A percentile compares a stretch with the other conserved stretches of the same genome.
phyloP scores from a whole-genome alignment of 2,888 invertebrate genomes.

The Mimachlamys varia region DNA sequence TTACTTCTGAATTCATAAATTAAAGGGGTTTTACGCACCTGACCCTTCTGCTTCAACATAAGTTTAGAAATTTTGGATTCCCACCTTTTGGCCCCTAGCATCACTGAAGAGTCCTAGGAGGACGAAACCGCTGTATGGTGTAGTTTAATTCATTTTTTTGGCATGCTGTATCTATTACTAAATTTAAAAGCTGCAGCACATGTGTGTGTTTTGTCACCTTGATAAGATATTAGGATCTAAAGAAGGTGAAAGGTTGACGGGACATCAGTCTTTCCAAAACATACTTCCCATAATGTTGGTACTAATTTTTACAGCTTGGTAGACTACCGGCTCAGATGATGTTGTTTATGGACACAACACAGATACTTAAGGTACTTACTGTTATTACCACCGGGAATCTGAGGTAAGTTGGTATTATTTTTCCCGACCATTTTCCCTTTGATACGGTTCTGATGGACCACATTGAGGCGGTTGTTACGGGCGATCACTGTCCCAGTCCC shows the following conservation, averaged over 20 bases:
- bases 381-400: slow-evolving; percentile 57
- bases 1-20: too few relatives aligned
- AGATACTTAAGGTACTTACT: slow-evolving; percentile 48
- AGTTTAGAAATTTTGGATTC: too few relatives aligned
- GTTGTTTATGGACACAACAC: background rate
- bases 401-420: slow-evolving; percentile 61
- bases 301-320: background rate
- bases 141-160: too few relatives aligned
- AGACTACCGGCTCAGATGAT: background rate
- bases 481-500: slow-evolving; percentile 61
- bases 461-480: slow-evolving; percentile 68
- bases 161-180: too few relatives aligned
- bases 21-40: too few relatives aligned
- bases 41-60: too few relatives aligned
- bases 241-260: background rate
- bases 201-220: too few relatives aligned
- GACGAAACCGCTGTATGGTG: too few relatives aligned
- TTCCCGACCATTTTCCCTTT: slow-evolving; percentile 71
- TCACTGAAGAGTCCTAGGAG: too few relatives aligned
- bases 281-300: background rate
- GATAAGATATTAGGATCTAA: too few relatives aligned
- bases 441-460: slow-evolving; percentile 66
- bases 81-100: too few relatives aligned
- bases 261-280: background rate
- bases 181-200: too few relatives aligned